Evolutionary conservation across 2,113 vertebrate species (phyloP).

Genomic region (Sinosuthora webbiana): DNA sequence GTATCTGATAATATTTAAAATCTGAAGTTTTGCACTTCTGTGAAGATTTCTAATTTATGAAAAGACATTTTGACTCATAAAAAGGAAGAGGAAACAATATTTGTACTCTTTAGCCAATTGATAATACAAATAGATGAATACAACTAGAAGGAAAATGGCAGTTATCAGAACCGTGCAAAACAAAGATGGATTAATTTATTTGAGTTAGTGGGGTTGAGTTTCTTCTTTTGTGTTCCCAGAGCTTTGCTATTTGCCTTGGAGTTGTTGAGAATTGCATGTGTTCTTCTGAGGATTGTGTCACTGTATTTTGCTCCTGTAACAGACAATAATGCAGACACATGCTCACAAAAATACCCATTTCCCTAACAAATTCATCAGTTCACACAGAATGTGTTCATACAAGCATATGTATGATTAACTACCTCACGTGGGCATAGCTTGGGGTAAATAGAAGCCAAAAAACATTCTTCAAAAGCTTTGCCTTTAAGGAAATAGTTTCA

Average conservation of each 20-base stretch:
- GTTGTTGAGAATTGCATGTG: not conserved
- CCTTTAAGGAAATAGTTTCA: constrained; percentile 57
- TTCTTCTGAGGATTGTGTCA: not conserved
- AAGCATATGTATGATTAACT: not conserved
- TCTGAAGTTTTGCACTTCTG: not conserved
- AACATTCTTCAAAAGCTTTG: constrained; percentile 40
- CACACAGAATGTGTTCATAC: not conserved
- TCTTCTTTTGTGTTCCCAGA: not conserved
- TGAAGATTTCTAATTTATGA: not conserved
- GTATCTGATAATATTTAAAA: not conserved
- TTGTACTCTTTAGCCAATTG: not conserved
- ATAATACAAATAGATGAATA: not conserved
- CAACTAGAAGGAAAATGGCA: not conserved
- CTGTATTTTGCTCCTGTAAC: not conserved
- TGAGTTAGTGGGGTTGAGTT: not conserved
- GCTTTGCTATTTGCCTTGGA: not conserved
- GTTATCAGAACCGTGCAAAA: not conserved
- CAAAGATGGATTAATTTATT: not conserved
- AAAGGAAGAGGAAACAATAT: not conserved
- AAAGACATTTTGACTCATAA: not conserved
- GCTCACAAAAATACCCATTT: not conserved
- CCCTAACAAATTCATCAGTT: not conserved
- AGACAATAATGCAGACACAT: not conserved
- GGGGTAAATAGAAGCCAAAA: constrained; percentile 14
- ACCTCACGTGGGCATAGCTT: not conserved